phyloP scores from a whole-genome alignment of 2,797 vertebrate genomes.

The Steatocranus sp. region DNA sequence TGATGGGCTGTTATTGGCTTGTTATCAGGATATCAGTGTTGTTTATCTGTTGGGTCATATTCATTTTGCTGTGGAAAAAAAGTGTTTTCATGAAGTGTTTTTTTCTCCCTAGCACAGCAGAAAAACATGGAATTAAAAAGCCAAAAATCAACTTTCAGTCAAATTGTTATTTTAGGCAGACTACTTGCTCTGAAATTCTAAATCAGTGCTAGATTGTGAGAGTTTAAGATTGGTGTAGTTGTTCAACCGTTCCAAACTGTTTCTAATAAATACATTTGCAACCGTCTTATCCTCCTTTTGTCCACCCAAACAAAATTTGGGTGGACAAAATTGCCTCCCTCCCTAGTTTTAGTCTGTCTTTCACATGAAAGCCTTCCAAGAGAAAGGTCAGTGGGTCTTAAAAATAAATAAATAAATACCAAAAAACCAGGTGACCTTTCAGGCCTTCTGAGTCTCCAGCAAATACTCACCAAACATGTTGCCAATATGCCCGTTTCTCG shows the following conservation, averaged over 20 bases:
- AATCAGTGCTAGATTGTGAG: not conserved
- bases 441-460: not conserved
- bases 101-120: not conserved
- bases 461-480: slow-evolving; percentile 94
- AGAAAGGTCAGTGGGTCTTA: not conserved
- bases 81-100: not conserved
- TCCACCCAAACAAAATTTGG: not conserved
- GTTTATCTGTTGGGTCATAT: not conserved
- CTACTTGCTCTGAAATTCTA: not conserved
- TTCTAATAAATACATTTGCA: not conserved
- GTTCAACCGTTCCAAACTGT: too few relatives aligned
- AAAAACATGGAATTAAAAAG: not conserved
- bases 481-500: slow-evolving; percentile 88
- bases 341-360: not conserved
- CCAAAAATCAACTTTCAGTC: not conserved
- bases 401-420: not conserved
- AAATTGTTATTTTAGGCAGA: not conserved
- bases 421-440: not conserved
- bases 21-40: not conserved
- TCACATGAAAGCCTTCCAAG: not conserved
- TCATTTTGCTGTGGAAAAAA: accelerated
- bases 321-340: not conserved
- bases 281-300: not conserved
- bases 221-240: not conserved
- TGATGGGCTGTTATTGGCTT: not conserved